Evolutionary conservation across 1,140 invertebrate species (phyloP).

Genomic region (Ips nitidus): DNA sequence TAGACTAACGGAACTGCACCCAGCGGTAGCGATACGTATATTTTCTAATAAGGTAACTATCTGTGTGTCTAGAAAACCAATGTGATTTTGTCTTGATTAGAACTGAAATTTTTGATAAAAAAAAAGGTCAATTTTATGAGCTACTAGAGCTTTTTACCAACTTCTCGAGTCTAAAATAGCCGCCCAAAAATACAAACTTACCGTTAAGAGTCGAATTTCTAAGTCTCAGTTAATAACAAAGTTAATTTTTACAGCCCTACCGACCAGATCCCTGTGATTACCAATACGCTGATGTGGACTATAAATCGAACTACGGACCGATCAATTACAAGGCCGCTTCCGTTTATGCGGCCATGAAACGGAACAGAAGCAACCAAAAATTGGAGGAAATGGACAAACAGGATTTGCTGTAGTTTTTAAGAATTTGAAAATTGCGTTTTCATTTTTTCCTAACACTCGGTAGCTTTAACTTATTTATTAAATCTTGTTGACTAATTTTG

Average conservation of each 20-base stretch:
- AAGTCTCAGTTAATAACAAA: no score
- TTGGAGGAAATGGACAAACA: constrained; percentile 43
- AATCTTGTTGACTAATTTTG: constrained; percentile 5
- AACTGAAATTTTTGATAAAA: no score
- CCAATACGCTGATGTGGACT: constrained; percentile 87
- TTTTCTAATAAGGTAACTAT: constrained; percentile 56
- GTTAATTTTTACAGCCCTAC: constrained; percentile 60
- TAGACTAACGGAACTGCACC: constrained; percentile 54
- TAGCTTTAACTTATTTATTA: neutral
- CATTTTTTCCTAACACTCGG: neutral
- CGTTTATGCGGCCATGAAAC: constrained; percentile 68
- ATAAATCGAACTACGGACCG: constrained; percentile 77
- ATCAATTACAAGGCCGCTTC: constrained; percentile 89
- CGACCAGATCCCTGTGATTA: constrained; percentile 75
- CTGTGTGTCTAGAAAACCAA: constrained; percentile 10
- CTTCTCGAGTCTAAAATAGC: no score
- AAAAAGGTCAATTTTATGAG: no score
- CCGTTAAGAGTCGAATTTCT: no score
- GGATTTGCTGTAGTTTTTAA: constrained; percentile 37
- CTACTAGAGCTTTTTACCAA: no score
- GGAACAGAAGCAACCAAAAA: constrained; percentile 56
- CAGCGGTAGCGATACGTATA: constrained; percentile 66
- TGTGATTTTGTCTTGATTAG: constrained; percentile 6
- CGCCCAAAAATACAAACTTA: no score
- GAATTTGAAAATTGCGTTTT: neutral